Conservation (phyloP, 1,140 invertebrate genomes). For the Mya arenaria region DNA sequence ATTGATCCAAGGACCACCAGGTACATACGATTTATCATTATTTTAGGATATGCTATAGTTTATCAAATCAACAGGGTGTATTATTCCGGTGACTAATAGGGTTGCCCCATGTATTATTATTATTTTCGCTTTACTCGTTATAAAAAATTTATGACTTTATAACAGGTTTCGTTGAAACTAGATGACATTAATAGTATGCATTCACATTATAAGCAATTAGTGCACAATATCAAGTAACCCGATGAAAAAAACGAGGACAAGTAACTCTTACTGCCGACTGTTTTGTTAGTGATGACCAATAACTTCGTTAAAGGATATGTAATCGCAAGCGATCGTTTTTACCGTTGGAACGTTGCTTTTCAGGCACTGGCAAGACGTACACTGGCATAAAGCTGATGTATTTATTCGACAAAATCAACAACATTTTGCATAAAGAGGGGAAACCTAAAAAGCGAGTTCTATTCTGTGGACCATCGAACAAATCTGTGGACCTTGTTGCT, state of each 20-base stretch:
- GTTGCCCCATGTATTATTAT: not conserved
- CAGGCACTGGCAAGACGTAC: conserved; percentile 73
- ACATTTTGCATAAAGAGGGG: conserved; percentile 23
- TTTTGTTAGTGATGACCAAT: too few relatives aligned
- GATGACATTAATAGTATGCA: not conserved
- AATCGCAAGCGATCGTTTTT: too few relatives aligned
- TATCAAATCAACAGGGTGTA: not conserved
- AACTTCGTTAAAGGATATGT: too few relatives aligned
- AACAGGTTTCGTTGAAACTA: not conserved
- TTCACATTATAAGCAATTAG: not conserved
- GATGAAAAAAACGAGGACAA: not conserved
- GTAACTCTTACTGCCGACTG: not conserved
- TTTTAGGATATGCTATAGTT: not conserved
- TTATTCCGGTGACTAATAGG: not conserved
- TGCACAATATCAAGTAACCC: not conserved
- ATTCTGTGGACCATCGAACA: conserved; percentile 70
- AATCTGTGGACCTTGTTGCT: conserved; percentile 74
- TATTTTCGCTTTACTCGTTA: not conserved
- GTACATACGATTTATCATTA: conserved; percentile 21
- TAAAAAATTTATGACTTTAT: not conserved
- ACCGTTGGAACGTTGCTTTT: conserved; percentile 8
- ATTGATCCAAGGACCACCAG: conserved; percentile 71
- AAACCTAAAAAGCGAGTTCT: conserved; percentile 58
- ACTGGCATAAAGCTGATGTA: conserved; percentile 70
- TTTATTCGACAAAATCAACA: conserved; percentile 67